A percentile compares a stretch with the other conserved stretches of the same genome.
These are phyloP conservation scores for Arrhamphus sclerolepis DNA, from an alignment of 2,797 vertebrate species.

Conservation along the genomic window DNA sequence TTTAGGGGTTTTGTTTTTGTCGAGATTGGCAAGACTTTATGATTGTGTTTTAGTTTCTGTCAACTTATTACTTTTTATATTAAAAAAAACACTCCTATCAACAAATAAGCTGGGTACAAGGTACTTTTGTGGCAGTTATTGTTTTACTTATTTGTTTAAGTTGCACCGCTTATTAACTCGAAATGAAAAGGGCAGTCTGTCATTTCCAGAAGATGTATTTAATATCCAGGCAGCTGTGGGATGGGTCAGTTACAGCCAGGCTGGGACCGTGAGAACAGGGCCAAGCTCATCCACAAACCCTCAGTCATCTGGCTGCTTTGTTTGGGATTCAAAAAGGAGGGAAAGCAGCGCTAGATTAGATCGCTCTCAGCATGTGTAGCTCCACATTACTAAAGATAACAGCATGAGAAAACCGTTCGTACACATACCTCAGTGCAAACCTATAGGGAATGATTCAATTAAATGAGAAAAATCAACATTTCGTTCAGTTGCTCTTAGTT, in stretches of 20 bases:
- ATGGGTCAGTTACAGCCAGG: slow-evolving; percentile 82
- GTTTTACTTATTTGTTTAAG: slow-evolving; percentile 61
- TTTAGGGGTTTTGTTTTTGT: slow-evolving; percentile 69
- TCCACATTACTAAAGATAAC: slow-evolving; percentile 96
- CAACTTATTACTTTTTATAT: slow-evolving; percentile 87
- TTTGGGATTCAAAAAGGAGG: slow-evolving; percentile 85
- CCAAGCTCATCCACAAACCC: slow-evolving; percentile 79
- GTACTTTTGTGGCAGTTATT: slow-evolving; percentile 85
- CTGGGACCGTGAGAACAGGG: slow-evolving; percentile 83
- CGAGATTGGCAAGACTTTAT: slow-evolving; percentile 82
- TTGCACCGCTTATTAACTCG: slow-evolving; percentile 75
- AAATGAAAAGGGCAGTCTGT: slow-evolving; percentile 75
- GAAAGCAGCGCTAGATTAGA: slow-evolving; percentile 89
- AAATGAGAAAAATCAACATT: slow-evolving; percentile 84
- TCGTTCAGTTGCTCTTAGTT: slow-evolving; percentile 95
- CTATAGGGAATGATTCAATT: slow-evolving; percentile 93
- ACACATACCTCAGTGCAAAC: slow-evolving; percentile 95
- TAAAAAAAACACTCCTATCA: slow-evolving; percentile 91
- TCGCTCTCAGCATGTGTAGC: slow-evolving; percentile 96
- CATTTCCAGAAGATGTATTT: slow-evolving; percentile 77
- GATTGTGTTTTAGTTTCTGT: slow-evolving; percentile 84
- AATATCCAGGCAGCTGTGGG: slow-evolving; percentile 87
- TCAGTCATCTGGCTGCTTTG: slow-evolving; percentile 84
- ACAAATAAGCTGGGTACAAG: slow-evolving; percentile 90
- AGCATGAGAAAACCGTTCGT: slow-evolving; percentile 96